Conservation (phyloP, 1,140 invertebrate species). For the Sitophilus oryzae region DNA sequence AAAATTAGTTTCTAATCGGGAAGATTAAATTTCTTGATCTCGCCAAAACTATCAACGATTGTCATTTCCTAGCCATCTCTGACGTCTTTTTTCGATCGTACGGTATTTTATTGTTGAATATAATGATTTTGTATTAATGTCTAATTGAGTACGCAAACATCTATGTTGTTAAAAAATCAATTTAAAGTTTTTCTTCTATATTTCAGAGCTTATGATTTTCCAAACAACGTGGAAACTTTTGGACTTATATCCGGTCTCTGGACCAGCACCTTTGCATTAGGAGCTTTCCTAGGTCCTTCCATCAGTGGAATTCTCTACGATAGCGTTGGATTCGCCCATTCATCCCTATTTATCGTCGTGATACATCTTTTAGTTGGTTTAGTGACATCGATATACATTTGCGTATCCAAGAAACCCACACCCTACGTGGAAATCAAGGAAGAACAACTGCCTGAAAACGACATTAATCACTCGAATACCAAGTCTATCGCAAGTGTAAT, state of each 20-base stretch:
- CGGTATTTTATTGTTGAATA: too few relatives aligned
- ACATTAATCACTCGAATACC: conserved; percentile 12
- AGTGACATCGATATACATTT: conserved; percentile 30
- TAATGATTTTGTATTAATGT: too few relatives aligned
- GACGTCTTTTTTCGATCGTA: too few relatives aligned
- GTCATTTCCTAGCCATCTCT: too few relatives aligned
- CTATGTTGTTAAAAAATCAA: too few relatives aligned
- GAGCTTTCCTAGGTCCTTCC: conserved; percentile 78
- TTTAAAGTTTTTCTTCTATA: not conserved
- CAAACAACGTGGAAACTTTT: conserved; percentile 76
- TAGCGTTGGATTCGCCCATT: conserved; percentile 62
- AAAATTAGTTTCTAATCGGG: too few relatives aligned
- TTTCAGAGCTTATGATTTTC: conserved; percentile 61
- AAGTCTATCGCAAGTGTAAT: conserved; percentile 23
- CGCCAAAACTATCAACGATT: too few relatives aligned
- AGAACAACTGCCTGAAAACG: conserved; percentile 34
- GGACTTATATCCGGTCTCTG: conserved; percentile 78
- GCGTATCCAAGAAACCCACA: conserved; percentile 16
- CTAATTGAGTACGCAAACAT: too few relatives aligned
- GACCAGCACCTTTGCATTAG: conserved; percentile 79
- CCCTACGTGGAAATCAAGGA: conserved; percentile 39
- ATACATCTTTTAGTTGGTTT: conserved; percentile 56
- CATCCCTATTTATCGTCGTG: conserved; percentile 65
- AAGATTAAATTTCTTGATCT: too few relatives aligned
- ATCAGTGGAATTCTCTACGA: conserved; percentile 71